Conservation (phyloP, 64 coral and sea anemone species). For the Pocillopora verrucosa region DNA sequence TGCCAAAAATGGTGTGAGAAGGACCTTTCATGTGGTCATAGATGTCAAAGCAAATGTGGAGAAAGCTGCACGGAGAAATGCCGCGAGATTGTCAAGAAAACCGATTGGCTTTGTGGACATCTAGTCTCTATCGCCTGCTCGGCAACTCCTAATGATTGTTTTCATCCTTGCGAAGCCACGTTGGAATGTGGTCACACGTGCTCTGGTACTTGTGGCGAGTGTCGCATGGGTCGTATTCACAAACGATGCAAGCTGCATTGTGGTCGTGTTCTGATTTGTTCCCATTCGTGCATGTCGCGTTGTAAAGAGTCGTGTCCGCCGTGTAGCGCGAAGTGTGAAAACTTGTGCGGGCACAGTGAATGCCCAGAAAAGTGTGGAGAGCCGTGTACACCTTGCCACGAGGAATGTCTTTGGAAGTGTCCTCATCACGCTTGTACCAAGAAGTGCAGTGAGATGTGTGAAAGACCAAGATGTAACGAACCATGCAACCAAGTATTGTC, state of each 20-base stretch:
- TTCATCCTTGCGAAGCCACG: constrained; percentile 30
- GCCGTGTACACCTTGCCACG: constrained; percentile 16
- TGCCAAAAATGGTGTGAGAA: constrained; percentile 43
- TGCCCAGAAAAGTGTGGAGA: constrained; percentile 44
- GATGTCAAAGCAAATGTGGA: constrained; percentile 31
- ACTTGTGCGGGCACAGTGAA: constrained; percentile 41
- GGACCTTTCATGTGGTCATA: constrained; percentile 16
- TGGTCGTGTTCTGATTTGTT: constrained; percentile 41
- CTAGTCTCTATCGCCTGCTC: constrained; percentile 58
- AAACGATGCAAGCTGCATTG: constrained; percentile 28
- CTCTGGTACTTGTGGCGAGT: constrained; percentile 52
- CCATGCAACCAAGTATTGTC: neutral
- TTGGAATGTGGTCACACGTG: constrained; percentile 16
- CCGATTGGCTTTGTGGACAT: constrained; percentile 71
- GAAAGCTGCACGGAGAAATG: constrained; percentile 43
- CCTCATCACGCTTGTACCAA: constrained; percentile 42
- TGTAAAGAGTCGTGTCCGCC: constrained; percentile 35
- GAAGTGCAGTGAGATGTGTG: constrained; percentile 52
- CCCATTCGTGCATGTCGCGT: constrained; percentile 19
- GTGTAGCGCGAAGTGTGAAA: constrained; percentile 10
- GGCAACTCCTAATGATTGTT: constrained; percentile 62
- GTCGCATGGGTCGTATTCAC: constrained; percentile 60
- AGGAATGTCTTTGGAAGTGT: constrained; percentile 50
- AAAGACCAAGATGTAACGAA: constrained; percentile 47
- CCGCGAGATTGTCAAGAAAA: constrained; percentile 56